phyloP scores from a whole-genome alignment of 2,797 vertebrate genomes.

The Cuniculus paca region DNA sequence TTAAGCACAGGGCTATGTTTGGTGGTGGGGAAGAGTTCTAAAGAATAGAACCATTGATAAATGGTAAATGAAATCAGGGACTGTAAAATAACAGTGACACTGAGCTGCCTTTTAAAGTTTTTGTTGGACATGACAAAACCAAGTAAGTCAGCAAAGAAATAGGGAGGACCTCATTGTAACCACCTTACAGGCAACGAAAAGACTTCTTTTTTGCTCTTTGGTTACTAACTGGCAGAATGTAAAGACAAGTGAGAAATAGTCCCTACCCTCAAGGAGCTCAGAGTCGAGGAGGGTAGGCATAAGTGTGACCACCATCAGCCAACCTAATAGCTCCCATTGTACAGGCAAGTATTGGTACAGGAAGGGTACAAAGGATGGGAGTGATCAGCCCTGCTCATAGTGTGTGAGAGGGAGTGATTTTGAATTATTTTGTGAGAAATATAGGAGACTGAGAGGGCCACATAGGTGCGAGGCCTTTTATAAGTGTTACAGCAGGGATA shows the following conservation, averaged over 20 bases:
- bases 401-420: background rate
- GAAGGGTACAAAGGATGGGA: background rate
- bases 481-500: constrained; percentile 7
- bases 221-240: background rate
- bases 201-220: constrained; percentile 52
- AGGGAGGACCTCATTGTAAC: constrained; percentile 54
- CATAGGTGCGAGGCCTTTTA: background rate
- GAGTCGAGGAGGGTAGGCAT: background rate
- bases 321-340: background rate
- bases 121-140: constrained; percentile 68
- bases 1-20: constrained; percentile 67
- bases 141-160: constrained; percentile 61
- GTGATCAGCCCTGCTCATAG: background rate
- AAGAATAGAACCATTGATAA: constrained; percentile 78
- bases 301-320: background rate
- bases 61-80: constrained; percentile 70
- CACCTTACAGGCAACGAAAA: constrained; percentile 58
- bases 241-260: constrained; percentile 16
- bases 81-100: constrained; percentile 71
- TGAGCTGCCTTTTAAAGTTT: constrained; percentile 70
- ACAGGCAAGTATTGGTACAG: background rate
- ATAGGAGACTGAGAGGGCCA: background rate
- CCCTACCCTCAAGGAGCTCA: constrained; percentile 59
- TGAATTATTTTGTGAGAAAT: constrained; percentile 10
- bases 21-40: constrained; percentile 66